Evolutionary conservation across 2,113 vertebrate species (phyloP), one percentile per base, ranked within the genome.

Genomic region (Danionella cerebrum): DNA sequence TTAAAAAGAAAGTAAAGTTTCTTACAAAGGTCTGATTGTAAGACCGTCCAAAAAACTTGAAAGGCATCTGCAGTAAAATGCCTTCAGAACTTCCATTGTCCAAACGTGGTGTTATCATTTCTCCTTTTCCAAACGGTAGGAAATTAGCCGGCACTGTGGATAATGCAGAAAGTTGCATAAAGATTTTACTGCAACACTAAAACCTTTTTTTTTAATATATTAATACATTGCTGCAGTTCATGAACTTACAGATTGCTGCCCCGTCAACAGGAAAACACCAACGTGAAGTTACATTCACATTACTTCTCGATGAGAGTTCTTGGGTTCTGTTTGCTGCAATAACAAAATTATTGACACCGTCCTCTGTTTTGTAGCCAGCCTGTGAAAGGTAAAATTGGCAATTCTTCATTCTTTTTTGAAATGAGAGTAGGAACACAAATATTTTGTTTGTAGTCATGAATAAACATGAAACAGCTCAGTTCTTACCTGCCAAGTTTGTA

Each of bases 171-270:
- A 5, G 7, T 4, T 9, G 22, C 2, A 25, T 14, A 14, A 1
- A n/a, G 0, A 0, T 50, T 25, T 8, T 1, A 24, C 2, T 1
- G 4, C 25, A 16, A 6, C 5, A 1, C 3, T 5, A 12, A 11
- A 5, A 1, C 14, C 1, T 48, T 25, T 1, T 51, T 11, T 29
- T 5, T 29, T 14, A 13, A 33, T 33, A 2, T 33, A 1, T 51
- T 10, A 1, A n/a, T n/a, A n/a, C n/a, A n/a, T n/a, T 11, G n/a
- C 5, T 16, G 2, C n/a, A 18, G 10, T 2, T 31, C 0, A 2
- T 52, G 0, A 6, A 2, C 52, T 55, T 33, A 55, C 50, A 27
- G 8, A 5, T 52, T 52, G 24, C n/a, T 1, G 50, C 27, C 1
- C 31, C 31, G 36, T 55, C 31, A n/a, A 36, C 52, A 8, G 11